Base-by-base conservation (phyloP, 2,113 vertebrate species). In the Genyomyrus donnyi region DNA sequence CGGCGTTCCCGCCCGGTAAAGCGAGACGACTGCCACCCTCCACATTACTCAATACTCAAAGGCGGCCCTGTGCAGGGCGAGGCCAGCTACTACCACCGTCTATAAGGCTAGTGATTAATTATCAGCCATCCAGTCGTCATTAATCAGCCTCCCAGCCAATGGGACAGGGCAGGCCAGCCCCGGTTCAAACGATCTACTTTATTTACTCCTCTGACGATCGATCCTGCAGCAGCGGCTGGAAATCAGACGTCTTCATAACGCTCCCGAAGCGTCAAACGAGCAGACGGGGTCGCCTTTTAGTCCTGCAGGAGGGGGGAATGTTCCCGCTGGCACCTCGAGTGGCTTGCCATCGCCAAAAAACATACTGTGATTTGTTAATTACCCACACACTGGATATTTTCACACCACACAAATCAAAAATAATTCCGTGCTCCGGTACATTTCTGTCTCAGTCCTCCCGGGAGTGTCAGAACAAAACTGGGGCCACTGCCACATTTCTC, bases 351-450 rank as follows among this genome's bases (percentile, higher is more conserved):
- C 21, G 89, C 84, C 84, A 90, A 90, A 80, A 84, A 84, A 87
- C 85, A 87, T 19, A 53, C 85, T 35, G 85, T 8, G 85, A 87
- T 87, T 42, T 56, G 85, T 87, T 87, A 87, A 87, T 87, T 87
- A 53, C 85, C 85, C 85, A 56, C 85, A 87, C 85, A 39, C 48
- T 87, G 50, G 85, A 87, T 87, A 87, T 52, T 87, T 87, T 39
- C 49, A 5, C 48, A 39, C 85, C n/a, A 27, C 50, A 21, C 85
- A 42, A 87, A 56, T 87, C 85, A 87, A 39, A 87, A 87, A 87
- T 87, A 87, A 87, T 56, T 56, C 48, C 2, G 31, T 39, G 50
- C 85, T 21, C 15, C 85, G 1, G 49, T 27, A 53, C 17, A 27
- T 35, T 53, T 45, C 85, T 56, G 85, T 24, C 17, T 24, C 27